Evolutionary conservation across 2,888 invertebrate genomes (phyloP), one percentile per base, ranked within the genome.

Genomic region (Apamea anceps): DNA sequence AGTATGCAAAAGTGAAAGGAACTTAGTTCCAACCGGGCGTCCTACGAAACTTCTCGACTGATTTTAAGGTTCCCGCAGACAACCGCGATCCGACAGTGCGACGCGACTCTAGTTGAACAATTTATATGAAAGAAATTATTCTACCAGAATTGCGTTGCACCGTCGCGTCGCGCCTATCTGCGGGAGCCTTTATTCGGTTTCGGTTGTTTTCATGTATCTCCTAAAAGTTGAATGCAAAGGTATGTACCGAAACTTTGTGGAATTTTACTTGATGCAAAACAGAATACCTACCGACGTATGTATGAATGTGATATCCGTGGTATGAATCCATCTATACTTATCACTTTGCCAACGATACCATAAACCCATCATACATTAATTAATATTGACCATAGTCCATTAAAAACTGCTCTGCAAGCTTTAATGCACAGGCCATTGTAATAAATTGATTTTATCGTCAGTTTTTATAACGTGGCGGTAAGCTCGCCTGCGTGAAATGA

Each of bases 391-490:
- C 28, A 54, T 15, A 75, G 67, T 57, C 28, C 25, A 81, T 83
- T 75, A 63, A 68, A 85, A 81, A 51, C 18, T 82, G 48, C 15
- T 51, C 54, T 37, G 21, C 54, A 51, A 45, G 42, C 51, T 60
- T 28, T 60, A 75, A 72, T 65, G 82, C 68, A 82, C 60, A 21
- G 10, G 60, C 42, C 37, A 57, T 72, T 76, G 70, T 62, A 67
- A 65, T 60, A 65, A 85, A 83, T 85, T 85, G 45, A 72, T 76
- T 85, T 65, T 60, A 70, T 42, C 67, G 37, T 68, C 51, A 28
- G 32, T n/a, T 81, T 74, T 67, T 54, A 32, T 32, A 85, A 37
- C 25, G 25, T 45, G 37, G 32, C 21, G 48, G 28, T 15, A 21
- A 67, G 21, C 57, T 8, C 28, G 15, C 2, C 7, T 15, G n/a